Evolutionary conservation across 2,113 vertebrate genomes (phyloP), one percentile per base, ranked within the genome.

Genomic region (Calonectris borealis): DNA sequence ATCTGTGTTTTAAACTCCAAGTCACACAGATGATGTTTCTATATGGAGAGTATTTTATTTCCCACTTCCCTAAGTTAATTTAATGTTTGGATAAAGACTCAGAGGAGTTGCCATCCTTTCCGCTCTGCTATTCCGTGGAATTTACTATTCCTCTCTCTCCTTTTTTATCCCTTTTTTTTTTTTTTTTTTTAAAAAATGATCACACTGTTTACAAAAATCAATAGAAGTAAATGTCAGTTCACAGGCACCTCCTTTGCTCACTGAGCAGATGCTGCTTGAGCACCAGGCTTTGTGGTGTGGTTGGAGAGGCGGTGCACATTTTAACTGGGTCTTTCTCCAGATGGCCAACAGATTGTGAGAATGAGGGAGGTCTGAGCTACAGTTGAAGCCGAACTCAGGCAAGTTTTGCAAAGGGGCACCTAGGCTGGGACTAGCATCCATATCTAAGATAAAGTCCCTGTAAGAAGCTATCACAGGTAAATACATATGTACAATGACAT

Each of bases 401-500:
- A 2, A 70, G 32, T 64, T 73, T 78, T 61, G 57, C 46, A 66
- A 75, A 70, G 57, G 18, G 13, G 6, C 42, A 75, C 9, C 27
- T 16, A 52, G 25, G 22, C 57, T 76, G 54, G 29, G 36, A 77
- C 29, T 9, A 57, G 22, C 44, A 42, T n/a, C 9, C 6, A 0
- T 34, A n/a, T 20, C 26, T 20, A 16, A 52, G 34, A 57, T 34
- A 64, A 55, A 48, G 16, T n/a, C 40, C 15, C 31, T 44, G 14
- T 22, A 55, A 84, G 44, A 89, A 44, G 36, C 22, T 54, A 14
- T n/a, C 20, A 22, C 36, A 73, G 66, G 15, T 46, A 49, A 86
- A 80, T 17, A 55, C 6, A 0, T 8, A 27, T 2, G 2, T 18
- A 46, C 10, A 58, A 29, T 3, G 2, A 52, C 20, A 25, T 5